Conservation (phyloP, 1,140 invertebrate genomes). For the Drosophila azteca region DNA sequence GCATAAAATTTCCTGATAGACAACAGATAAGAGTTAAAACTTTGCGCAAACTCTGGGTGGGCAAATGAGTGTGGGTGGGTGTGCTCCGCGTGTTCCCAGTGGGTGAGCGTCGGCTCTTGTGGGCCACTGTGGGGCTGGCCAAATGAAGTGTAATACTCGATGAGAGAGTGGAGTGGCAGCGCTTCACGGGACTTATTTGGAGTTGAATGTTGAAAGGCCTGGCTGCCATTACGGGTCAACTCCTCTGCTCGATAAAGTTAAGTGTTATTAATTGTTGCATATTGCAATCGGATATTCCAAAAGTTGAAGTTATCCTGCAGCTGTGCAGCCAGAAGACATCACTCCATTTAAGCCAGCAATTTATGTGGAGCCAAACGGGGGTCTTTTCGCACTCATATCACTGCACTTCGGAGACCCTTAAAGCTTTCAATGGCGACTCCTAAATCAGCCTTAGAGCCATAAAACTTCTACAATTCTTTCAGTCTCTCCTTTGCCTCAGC, state of each 20-base stretch:
- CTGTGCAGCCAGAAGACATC: conserved; percentile 3
- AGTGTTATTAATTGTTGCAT: not conserved
- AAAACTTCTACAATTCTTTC: conserved; percentile 49
- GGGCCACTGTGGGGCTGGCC: conserved; percentile 62
- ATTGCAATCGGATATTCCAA: conserved; percentile 18
- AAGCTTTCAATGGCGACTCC: conserved; percentile 31
- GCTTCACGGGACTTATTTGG: conserved; percentile 37
- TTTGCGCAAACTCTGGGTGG: conserved; percentile 60
- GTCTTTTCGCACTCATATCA: conserved; percentile 29
- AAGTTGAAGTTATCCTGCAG: conserved; percentile 19
- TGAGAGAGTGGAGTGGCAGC: conserved; percentile 24
- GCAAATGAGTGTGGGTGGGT: conserved; percentile 4
- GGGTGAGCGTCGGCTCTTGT: conserved; percentile 11
- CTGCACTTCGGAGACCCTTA: conserved; percentile 24
- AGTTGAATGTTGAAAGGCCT: conserved; percentile 41
- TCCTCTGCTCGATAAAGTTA: conserved; percentile 38
- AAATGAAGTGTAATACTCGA: conserved; percentile 65
- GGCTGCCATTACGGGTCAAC: conserved; percentile 50
- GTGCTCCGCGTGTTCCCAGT: not conserved
- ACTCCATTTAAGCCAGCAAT: conserved; percentile 10
- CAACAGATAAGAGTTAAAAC: conserved; percentile 80
- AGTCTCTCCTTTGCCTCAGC: conserved; percentile 10
- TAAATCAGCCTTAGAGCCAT: conserved; percentile 69
- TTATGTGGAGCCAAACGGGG: conserved; percentile 22
- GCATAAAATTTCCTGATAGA: conserved; percentile 80